A percentile compares a stretch with the other conserved stretches of the same genome.
Conservation (phyloP, 2,888 invertebrate species). For the Marronus borbonicus region DNA sequence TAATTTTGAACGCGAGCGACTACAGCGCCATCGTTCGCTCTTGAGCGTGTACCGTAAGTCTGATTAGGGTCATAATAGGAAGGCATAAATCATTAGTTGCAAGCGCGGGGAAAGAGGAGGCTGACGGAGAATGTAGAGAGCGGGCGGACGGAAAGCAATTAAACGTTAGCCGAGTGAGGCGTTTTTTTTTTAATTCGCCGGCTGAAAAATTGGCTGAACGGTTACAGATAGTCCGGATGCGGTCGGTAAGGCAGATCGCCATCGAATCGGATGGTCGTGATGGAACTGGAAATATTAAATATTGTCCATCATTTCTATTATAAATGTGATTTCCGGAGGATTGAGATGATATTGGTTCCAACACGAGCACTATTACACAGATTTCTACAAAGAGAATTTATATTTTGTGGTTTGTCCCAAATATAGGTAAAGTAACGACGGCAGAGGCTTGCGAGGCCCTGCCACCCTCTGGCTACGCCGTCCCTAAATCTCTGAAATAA, state of each 20-base stretch:
- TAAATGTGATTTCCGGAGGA: no score
- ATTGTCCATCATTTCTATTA: no score
- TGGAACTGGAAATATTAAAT: no score
- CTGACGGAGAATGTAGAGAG: neutral
- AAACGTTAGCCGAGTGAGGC: conserved; percentile 5
- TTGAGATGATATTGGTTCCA: no score
- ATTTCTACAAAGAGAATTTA: no score
- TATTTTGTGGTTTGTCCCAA: no score
- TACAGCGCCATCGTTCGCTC: conserved; percentile 39
- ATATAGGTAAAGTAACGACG: no score
- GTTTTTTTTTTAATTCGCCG: neutral
- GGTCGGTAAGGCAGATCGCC: neutral
- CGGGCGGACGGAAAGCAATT: conserved; percentile 28
- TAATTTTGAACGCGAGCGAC: conserved; percentile 44
- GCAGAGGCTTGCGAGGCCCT: no score
- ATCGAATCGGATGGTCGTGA: no score
- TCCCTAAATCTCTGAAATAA: no score
- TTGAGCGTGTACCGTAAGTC: conserved; percentile 42
- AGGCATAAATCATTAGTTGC: conserved; percentile 48
- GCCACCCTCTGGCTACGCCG: no score
- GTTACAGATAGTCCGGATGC: neutral
- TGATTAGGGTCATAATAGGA: conserved; percentile 51
- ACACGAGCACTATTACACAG: no score
- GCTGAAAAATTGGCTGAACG: neutral
- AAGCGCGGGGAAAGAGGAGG: neutral